Conservation (phyloP, 2,888 invertebrate species). For the Phortica magna region DNA sequence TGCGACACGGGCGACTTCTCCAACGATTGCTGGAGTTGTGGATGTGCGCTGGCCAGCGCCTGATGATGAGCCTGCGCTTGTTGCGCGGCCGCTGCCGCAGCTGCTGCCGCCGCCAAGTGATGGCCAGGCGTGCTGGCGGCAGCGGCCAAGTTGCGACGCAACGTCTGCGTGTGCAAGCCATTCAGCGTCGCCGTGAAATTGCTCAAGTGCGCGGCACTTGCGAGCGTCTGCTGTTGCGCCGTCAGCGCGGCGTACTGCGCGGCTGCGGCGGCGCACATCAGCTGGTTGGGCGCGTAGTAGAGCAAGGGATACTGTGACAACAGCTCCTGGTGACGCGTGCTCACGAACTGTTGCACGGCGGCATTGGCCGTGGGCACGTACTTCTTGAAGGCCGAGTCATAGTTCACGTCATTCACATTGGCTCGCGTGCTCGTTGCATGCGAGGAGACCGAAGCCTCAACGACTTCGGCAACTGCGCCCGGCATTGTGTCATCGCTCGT, state of each 20-base stretch:
- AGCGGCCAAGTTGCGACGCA: conserved; percentile 72
- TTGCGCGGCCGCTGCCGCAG: too few relatives aligned
- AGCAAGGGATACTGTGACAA: conserved; percentile 87
- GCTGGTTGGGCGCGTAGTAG: conserved; percentile 83
- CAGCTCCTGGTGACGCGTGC: conserved; percentile 83
- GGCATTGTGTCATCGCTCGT: conserved; percentile 59
- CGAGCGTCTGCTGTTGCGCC: conserved; percentile 75
- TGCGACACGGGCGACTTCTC: conserved; percentile 64
- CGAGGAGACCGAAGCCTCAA: too few relatives aligned
- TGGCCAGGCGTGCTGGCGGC: conserved; percentile 66
- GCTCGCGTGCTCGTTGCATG: conserved; percentile 3
- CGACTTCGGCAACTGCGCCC: conserved; percentile 48
- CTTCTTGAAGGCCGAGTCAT: conserved; percentile 92
- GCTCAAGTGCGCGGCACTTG: conserved; percentile 72
- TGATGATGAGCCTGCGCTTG: conserved; percentile 55
- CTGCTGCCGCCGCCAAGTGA: conserved; percentile 75
- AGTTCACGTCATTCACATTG: conserved; percentile 77
- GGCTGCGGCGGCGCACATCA: conserved; percentile 82
- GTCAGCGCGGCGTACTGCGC: conserved; percentile 78
- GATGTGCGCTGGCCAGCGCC: conserved; percentile 46
- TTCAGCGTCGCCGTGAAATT: conserved; percentile 74
- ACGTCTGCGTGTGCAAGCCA: conserved; percentile 71
- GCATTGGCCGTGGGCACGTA: conserved; percentile 83
- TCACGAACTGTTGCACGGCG: conserved; percentile 77
- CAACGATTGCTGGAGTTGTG: conserved; percentile 52